These are phyloP conservation scores for Drosophila kuntzei DNA, from an alignment of 2,888 invertebrate genomes.

Conservation along the genomic window DNA sequence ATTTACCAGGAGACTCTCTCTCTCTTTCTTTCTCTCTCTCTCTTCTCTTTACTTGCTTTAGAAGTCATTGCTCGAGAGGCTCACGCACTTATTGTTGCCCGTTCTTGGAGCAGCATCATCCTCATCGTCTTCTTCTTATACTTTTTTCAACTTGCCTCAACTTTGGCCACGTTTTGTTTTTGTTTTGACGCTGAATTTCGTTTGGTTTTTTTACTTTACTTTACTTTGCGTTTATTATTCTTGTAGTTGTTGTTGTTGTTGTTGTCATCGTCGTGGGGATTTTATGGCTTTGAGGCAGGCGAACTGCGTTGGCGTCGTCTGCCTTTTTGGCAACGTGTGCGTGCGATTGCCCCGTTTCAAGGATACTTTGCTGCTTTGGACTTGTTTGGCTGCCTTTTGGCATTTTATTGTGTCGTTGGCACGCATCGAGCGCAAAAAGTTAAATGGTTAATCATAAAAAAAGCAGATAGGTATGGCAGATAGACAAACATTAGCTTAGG, in stretches of 20 bases:
- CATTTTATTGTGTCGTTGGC: slow-evolving; percentile 72
- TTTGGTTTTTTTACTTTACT: slow-evolving; percentile 18
- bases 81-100: slow-evolving; percentile 63
- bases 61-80: slow-evolving; percentile 69
- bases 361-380: slow-evolving; percentile 53
- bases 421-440: slow-evolving; percentile 64
- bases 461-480: slow-evolving; percentile 31
- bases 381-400: slow-evolving; percentile 44
- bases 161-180: slow-evolving; percentile 44
- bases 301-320: slow-evolving; percentile 62
- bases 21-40: too few species aligned
- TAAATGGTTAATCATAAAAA: slow-evolving; percentile 68
- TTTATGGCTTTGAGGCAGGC: slow-evolving; percentile 66
- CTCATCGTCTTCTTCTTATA: slow-evolving; percentile 2
- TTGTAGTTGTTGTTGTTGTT: slow-evolving; percentile 22
- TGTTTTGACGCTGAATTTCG: slow-evolving; percentile 21
- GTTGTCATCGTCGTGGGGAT: slow-evolving; percentile 48
- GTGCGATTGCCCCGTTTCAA: slow-evolving; percentile 68
- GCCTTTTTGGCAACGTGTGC: slow-evolving; percentile 58
- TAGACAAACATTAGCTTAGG: slow-evolving; percentile 30
- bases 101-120: slow-evolving; percentile 11
- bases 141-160: not conserved
- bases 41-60: slow-evolving; percentile 2
- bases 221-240: slow-evolving; percentile 33
- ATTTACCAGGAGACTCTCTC: slow-evolving; percentile 5